Evolutionary conservation across 2,888 invertebrate species (phyloP).

Genomic region (Calameuta filiformis): DNA sequence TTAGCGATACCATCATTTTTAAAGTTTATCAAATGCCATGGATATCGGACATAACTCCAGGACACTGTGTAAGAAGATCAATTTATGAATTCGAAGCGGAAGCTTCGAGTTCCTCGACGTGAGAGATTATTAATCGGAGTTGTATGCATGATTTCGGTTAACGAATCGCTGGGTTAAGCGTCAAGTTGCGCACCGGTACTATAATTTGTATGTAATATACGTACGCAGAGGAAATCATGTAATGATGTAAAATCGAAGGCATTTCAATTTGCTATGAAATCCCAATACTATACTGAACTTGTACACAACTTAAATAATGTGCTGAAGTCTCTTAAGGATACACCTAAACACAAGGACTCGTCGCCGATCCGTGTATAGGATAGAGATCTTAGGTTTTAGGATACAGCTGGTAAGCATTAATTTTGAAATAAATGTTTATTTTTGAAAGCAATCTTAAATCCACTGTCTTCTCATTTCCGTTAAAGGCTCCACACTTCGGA

Average conservation of each 20-base stretch:
- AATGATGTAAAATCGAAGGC: constrained; percentile 45
- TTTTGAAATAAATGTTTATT: constrained; percentile 66
- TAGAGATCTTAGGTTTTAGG: constrained; percentile 59
- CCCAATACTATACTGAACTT: constrained; percentile 44
- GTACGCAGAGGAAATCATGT: constrained; percentile 47
- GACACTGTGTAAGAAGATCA: not conserved
- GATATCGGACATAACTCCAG: not conserved
- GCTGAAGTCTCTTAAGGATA: constrained; percentile 47
- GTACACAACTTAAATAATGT: constrained; percentile 47
- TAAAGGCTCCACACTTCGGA: not conserved
- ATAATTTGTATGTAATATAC: constrained; percentile 50
- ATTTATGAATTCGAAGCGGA: not conserved
- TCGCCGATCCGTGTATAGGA: constrained; percentile 50
- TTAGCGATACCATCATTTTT: constrained; percentile 59
- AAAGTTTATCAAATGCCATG: constrained; percentile 30
- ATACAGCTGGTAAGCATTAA: constrained; percentile 63
- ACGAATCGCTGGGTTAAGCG: not conserved
- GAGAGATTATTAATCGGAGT: not conserved
- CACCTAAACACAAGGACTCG: constrained; percentile 44
- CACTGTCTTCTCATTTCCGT: constrained; percentile 8
- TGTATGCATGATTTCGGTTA: constrained; percentile 1
- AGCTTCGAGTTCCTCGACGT: not conserved
- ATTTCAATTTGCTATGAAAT: constrained; percentile 41
- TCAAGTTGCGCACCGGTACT: constrained; percentile 27
- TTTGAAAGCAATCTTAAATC: constrained; percentile 60